phyloP scores from a whole-genome alignment of 2,113 vertebrate species.

The zebrafish (Danio rerio) region DNA sequence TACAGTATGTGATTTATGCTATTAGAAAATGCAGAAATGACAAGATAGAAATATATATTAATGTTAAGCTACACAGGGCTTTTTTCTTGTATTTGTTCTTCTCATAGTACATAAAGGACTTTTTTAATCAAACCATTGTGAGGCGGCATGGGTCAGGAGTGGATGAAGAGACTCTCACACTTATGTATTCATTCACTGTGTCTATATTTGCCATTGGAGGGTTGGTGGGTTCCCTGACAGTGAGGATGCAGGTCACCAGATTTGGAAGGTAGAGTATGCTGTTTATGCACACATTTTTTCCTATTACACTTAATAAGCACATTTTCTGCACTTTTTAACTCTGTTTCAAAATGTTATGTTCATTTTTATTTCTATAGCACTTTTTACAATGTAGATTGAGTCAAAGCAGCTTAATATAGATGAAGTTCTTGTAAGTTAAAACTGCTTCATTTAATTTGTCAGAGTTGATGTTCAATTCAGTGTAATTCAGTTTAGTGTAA shows the following conservation, averaged over 20 bases:
- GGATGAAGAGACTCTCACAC: conserved; percentile 69
- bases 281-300: neutral
- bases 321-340: too few species aligned
- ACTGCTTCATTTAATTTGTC: too few species aligned
- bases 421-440: too few species aligned
- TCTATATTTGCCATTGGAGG: conserved; percentile 88
- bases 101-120: conserved; percentile 85
- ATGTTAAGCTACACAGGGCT: neutral
- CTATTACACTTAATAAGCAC: too few species aligned
- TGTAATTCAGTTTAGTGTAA: too few species aligned
- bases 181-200: conserved; percentile 87
- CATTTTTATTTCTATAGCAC: neutral
- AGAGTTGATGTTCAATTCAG: too few species aligned
- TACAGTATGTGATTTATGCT: neutral
- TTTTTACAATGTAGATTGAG: neutral
- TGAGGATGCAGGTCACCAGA: conserved; percentile 80
- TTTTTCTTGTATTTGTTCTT: conserved; percentile 32
- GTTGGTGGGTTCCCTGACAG: conserved; percentile 83
- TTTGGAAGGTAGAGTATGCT: conserved; percentile 80
- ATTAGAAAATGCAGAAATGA: neutral
- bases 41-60: neutral
- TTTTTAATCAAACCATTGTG: conserved; percentile 83
- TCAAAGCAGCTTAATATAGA: too few species aligned
- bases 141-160: conserved; percentile 67
- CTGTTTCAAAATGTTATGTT: too few species aligned